Evolutionary conservation across 2,888 invertebrate genomes (phyloP), one percentile per base, ranked within the genome.

Genomic region (Cylloceria caligata): DNA sequence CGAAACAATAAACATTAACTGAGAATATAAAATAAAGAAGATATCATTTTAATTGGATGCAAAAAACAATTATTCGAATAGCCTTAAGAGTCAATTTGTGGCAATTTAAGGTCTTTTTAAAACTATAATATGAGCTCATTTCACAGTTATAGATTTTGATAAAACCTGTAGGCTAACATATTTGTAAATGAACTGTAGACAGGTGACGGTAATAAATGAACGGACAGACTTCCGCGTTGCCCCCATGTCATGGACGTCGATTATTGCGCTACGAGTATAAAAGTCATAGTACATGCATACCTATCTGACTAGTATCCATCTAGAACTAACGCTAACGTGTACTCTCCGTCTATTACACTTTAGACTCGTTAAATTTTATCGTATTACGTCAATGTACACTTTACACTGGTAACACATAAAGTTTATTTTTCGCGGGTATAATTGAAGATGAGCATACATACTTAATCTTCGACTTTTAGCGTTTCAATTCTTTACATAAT

Each of bases 221-320:
- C 75, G 64, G 72, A 62, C 57, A 73, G 64, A 19, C 81, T 81
- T 76, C 76, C 64, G 68, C 79, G 84, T 83, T 80, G 62, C 80
- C 68, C 73, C 76, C 85, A 72, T 80, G 85, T 83, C 84, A 85
- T 75, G 84, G 79, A 67, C 77, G 62, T 65, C 65, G 65, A 45
- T 76, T 57, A 83, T 75, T 71, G 36, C 47, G 71, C 47, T 69
- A 42, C 47, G 67, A 30, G 73, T 45, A 27, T 24, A 36, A 45
- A 68, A 45, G 27, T 57, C 55, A 57, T 36, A 21, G 65, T 55
- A 52, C 55, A 36, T 55, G 49, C 68, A 68, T 68, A 69, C 55
- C 39, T 39, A 69, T 39, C 69, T 69, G 55, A 69, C 69, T 52
- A 24, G 39, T 69, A 55, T 52, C 55, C 7, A 69, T 21, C 55